Percentiles rank a stretch among this genome's conserved stretches.
Evolutionary conservation across 2,888 invertebrate species (phyloP).

Genomic region (Adelphocoris suturalis): DNA sequence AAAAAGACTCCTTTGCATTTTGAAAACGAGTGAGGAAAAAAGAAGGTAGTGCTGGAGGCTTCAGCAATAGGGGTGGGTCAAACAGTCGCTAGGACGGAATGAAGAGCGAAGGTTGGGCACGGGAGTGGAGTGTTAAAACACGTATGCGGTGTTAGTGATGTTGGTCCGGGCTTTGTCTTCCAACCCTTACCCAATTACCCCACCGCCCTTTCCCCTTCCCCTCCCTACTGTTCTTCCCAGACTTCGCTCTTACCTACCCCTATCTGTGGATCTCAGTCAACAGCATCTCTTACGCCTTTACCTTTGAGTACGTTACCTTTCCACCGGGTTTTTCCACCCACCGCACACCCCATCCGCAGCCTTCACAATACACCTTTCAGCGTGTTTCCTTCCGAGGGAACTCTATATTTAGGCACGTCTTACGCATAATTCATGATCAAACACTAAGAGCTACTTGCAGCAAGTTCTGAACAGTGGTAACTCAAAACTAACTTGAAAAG

Average conservation of each 20-base stretch:
- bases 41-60: not conserved
- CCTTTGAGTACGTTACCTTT: slow-evolving; percentile 32
- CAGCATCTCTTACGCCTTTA: slow-evolving; percentile 53
- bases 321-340: not conserved
- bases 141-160: slow-evolving; percentile 61
- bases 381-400: not conserved
- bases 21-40: not conserved
- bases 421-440: slow-evolving; percentile 8
- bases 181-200: slow-evolving; percentile 62
- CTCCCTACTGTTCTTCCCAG: slow-evolving; percentile 6
- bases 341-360: not conserved
- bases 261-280: slow-evolving; percentile 62
- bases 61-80: not conserved
- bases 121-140: slow-evolving; percentile 38
- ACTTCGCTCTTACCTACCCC: slow-evolving; percentile 36
- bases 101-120: slow-evolving; percentile 22
- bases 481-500: no score
- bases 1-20: no score
- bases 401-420: not conserved
- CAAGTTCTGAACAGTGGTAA: no score
- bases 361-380: not conserved
- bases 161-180: slow-evolving; percentile 58
- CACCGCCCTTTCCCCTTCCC: not conserved
- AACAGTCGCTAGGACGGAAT: slow-evolving; percentile 25
- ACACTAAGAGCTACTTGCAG: not conserved